Evolutionary conservation across 2,113 vertebrate genomes (phyloP), one percentile per base, ranked within the genome.

Genomic region (Lophura nycthemera): DNA sequence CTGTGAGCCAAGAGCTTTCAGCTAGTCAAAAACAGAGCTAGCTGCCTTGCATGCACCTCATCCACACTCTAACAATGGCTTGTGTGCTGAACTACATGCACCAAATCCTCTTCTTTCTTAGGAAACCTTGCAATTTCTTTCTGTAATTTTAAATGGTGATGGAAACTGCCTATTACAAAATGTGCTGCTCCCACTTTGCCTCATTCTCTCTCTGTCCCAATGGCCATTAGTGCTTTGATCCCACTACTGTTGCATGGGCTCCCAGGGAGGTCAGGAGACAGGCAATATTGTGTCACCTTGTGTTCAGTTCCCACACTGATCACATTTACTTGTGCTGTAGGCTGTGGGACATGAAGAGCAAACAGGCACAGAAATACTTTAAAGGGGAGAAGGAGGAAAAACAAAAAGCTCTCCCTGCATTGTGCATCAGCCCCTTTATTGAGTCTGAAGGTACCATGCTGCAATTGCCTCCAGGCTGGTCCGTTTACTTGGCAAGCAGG

Each of bases 401-500:
- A 34, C 24, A 29, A 3, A 54, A 54, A 67, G 24, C 27, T 70
- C 30, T 43, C 57, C 24, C 30, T 24, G 20, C 30, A 45, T 16
- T 8, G 12, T 16, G 19, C 54, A 76, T 16, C 63, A 56, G 1
- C 2, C 16, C 10, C 13, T 5, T 2, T 32, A 11, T 0, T 0
- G n/a, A 73, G 24, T 16, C 34, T 0, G 0, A 14, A 0, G 6
- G 10, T 63, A 67, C 60, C 50, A 42, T 0, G 1, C 59, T 88
- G 83, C 40, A 17, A 45, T 15, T 2, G 1, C 50, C 66, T 82
- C 40, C 0, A 2, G 38, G 70, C 70, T 69, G 52, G 77, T 84
- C 27, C 52, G 52, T 63, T 0, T 3, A 29, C 75, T 22, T 2
- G 1, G 10, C 0, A 0, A 61, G 30, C 11, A 29, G 48, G 54